Base-by-base conservation (phyloP, 2,888 invertebrate species). In the Drosophila antonietae region DNA sequence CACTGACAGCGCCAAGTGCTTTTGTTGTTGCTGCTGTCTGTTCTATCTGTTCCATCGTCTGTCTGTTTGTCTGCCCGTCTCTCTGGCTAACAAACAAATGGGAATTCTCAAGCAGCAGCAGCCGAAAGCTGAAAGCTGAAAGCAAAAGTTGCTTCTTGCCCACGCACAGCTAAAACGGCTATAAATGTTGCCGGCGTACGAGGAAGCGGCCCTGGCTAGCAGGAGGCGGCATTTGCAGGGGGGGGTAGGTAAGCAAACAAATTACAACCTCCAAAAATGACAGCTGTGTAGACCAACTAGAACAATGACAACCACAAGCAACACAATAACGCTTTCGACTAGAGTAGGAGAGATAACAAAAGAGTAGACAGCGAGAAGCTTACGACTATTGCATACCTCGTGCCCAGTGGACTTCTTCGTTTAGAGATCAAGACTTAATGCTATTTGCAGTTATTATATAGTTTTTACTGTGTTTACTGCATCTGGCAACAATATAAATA, bases 251-350 rank as follows among this genome's bases (percentile, higher is more conserved):
- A 51, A 2, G 49, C 78, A 81, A 80, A 81, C 82, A 84, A 84
- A 89, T 86, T 80, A 88, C 83, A 74, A 83, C 74, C 79, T 65
- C 62, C 65, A 67, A 87, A 87, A 57, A 83, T 88, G 87, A 90
- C 90, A 89, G 89, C 78, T 86, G 84, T 88, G 81, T 60, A 79
- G 65, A 73, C 68, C 67, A 70, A 60, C 58, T 67, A 80, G 65
- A 66, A 77, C 71, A 72, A 78, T 82, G 82, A 87, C 88, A 87
- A 67, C 56, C 65, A 41, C 74, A 70, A 67, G 56, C 72, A 53
- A 18, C 55, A 76, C 74, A 71, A 71, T 68, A 69, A 78, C 73
- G 78, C 68, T 80, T 69, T 41, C 55, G 20, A 52, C 35, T 46
- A 46, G 23, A 8, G 46, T 15, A 5, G 2, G 8, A 7, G 46